phyloP scores from a whole-genome alignment of 2,888 invertebrate genomes.

The Seira ritae region DNA sequence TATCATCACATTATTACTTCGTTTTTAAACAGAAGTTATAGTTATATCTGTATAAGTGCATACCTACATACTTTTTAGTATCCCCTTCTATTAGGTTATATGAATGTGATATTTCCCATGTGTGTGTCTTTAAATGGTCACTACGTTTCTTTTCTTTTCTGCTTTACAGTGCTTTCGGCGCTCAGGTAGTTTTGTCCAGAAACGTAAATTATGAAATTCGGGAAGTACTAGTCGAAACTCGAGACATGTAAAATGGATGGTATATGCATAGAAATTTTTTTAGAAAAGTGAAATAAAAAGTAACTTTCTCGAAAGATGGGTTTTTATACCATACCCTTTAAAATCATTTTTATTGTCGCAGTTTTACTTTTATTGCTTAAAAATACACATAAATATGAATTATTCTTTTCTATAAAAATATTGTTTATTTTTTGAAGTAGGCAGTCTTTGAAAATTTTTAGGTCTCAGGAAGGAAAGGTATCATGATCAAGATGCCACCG shows the following conservation, averaged over 20 bases:
- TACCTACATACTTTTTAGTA: no score
- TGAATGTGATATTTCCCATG: no score
- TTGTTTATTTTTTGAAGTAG: not conserved
- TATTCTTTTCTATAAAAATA: not conserved
- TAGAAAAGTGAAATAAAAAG: slow-evolving; percentile 29
- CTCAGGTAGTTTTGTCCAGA: not conserved
- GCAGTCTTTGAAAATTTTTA: no score
- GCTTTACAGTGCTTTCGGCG: no score
- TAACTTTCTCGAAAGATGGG: slow-evolving; percentile 4
- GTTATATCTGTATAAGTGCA: no score
- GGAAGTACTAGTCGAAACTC: no score
- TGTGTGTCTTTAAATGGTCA: not conserved
- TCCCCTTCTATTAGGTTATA: no score
- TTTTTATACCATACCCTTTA: no score
- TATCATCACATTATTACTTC: no score
- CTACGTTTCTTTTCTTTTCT: not conserved
- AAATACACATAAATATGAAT: not conserved
- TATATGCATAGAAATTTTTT: no score
- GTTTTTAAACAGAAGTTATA: no score
- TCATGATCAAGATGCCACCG: slow-evolving; percentile 26
- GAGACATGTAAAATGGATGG: slow-evolving; percentile 39
- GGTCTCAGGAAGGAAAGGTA: not conserved
- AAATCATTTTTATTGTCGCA: slow-evolving; percentile 52
- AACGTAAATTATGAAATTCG: slow-evolving; percentile 42
- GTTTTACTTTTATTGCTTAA: slow-evolving; percentile 23